Evolutionary conservation across 2,113 vertebrate genomes (phyloP).

Genomic region (Dascyllus trimaculatus): DNA sequence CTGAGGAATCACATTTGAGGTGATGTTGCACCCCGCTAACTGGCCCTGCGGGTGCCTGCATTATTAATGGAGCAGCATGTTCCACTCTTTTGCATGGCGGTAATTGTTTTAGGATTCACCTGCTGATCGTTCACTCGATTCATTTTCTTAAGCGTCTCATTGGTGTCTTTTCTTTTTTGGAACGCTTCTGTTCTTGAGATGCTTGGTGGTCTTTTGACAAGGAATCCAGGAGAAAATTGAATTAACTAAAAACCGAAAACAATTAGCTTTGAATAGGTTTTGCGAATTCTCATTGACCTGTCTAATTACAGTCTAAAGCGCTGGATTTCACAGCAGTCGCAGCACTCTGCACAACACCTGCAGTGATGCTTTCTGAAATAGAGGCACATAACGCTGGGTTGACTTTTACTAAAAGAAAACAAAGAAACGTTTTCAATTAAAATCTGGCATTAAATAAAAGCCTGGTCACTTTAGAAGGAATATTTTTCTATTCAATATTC

Average conservation of each 20-base stretch:
- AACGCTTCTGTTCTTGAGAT: not conserved
- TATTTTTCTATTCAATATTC: too few species aligned
- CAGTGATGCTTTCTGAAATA: not conserved
- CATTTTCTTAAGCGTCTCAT: slow-evolving; percentile 31
- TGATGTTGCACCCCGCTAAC: slow-evolving; percentile 48
- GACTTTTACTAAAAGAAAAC: too few species aligned
- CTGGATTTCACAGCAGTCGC: slow-evolving; percentile 4
- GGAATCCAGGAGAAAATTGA: slow-evolving; percentile 1
- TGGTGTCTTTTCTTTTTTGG: slow-evolving; percentile 27
- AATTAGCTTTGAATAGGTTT: not conserved
- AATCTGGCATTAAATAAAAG: too few species aligned
- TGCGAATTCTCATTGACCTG: not conserved
- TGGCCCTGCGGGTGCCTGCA: slow-evolving; percentile 40
- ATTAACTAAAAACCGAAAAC: slow-evolving; percentile 1
- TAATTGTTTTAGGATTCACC: slow-evolving; percentile 73
- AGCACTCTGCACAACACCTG: not conserved
- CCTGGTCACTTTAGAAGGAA: too few species aligned
- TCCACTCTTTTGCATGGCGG: slow-evolving; percentile 61
- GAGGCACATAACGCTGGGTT: not conserved
- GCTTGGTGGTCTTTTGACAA: not conserved
- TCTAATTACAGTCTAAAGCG: slow-evolving; percentile 8
- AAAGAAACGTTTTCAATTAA: too few species aligned
- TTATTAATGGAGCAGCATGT: slow-evolving; percentile 67
- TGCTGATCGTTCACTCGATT: slow-evolving; percentile 51
- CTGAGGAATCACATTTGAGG: slow-evolving; percentile 45